Conservation (phyloP, 2,113 vertebrate genomes). For the Chauna torquata region DNA sequence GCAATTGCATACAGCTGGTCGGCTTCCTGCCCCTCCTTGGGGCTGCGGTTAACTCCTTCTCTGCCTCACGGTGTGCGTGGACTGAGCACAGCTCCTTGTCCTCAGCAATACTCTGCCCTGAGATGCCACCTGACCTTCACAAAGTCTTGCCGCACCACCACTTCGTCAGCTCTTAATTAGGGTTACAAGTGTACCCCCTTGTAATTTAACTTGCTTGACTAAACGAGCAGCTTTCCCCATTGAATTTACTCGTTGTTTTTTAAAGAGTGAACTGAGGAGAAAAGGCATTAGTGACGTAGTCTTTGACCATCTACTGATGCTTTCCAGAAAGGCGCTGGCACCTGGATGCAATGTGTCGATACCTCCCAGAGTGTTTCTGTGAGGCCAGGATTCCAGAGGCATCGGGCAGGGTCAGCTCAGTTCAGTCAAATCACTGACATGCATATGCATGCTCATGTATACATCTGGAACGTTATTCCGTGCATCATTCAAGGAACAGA, state of each 20-base stretch:
- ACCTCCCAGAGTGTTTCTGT: background rate
- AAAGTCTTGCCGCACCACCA: background rate
- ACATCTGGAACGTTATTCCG: background rate
- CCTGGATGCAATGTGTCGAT: conserved; percentile 19
- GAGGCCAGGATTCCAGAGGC: background rate
- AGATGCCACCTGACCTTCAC: background rate
- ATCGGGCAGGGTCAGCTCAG: background rate
- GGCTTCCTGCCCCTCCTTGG: conserved; percentile 55
- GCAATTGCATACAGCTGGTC: conserved; percentile 60
- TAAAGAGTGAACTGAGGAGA: background rate
- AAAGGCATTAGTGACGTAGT: background rate
- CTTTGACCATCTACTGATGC: background rate
- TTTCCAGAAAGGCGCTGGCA: background rate
- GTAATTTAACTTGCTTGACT: background rate
- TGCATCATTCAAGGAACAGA: background rate
- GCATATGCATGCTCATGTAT: background rate
- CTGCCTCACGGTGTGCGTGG: rapidly evolving
- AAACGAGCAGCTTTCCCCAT: background rate
- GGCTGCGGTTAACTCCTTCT: conserved; percentile 39
- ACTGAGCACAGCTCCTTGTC: background rate
- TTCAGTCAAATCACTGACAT: background rate
- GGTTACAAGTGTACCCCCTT: background rate
- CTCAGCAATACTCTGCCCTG: background rate
- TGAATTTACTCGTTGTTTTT: background rate
- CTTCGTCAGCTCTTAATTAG: background rate